A percentile compares a stretch with the other conserved stretches of the same genome.
phyloP scores from a whole-genome alignment of 1,140 invertebrate species.

The Vanessa atalanta region DNA sequence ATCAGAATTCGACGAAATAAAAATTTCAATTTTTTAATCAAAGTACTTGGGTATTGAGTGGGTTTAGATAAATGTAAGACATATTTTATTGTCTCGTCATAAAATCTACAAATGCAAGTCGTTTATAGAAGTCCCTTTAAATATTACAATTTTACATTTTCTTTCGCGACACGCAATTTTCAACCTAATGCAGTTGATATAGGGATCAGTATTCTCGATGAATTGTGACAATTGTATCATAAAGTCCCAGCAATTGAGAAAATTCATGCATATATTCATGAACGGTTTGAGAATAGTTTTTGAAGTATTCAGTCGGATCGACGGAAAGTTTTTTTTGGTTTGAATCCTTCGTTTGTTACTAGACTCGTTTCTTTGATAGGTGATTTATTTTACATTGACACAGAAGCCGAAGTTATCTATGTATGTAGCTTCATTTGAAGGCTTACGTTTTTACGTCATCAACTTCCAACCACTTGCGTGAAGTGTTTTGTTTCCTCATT shows the following conservation, averaged over 20 bases:
- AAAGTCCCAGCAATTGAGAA: conserved; percentile 1
- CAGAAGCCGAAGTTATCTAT: too few species aligned
- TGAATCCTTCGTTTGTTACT: background rate
- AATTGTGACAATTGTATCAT: background rate
- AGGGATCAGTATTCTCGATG: background rate
- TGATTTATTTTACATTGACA: background rate
- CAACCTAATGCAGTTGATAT: background rate
- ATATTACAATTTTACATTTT: background rate
- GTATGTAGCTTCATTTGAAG: too few species aligned
- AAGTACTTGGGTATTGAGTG: background rate
- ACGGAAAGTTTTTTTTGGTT: background rate
- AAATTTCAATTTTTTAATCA: background rate
- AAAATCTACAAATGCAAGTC: conserved; percentile 1
- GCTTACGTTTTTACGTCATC: too few species aligned
- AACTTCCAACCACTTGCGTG: too few species aligned
- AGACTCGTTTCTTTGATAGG: background rate
- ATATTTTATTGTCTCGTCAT: background rate
- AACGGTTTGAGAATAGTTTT: conserved; percentile 5
- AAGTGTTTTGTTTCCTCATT: too few species aligned
- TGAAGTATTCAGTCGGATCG: conserved; percentile 6
- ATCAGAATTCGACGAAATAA: background rate
- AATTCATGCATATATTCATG: conserved; percentile 1
- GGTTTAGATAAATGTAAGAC: background rate
- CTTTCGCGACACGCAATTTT: background rate
- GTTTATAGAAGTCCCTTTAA: background rate